These are phyloP conservation scores for Porphyrio hochstetteri DNA, from an alignment of 2,113 vertebrate species.

Conservation along the genomic window DNA sequence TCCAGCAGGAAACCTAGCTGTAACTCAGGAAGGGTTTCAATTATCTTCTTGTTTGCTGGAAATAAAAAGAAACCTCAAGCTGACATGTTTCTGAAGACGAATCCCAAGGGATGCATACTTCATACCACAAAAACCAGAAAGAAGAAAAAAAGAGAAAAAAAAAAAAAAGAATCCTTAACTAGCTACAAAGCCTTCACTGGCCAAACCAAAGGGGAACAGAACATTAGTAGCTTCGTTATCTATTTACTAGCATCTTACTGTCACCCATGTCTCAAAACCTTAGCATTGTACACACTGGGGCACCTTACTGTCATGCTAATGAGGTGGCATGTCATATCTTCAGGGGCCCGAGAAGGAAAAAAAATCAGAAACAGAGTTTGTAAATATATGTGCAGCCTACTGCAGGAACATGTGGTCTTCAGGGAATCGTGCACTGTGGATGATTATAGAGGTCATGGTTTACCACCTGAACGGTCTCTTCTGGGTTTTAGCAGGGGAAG, in stretches of 20 bases:
- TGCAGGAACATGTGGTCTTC: neutral
- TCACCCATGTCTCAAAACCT: neutral
- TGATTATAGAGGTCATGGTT: neutral
- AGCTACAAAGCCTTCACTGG: neutral
- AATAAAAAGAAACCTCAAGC: slow-evolving; percentile 61
- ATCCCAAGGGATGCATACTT: slow-evolving; percentile 42
- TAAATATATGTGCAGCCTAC: neutral
- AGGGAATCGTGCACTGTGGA: neutral
- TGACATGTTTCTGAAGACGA: slow-evolving; percentile 49
- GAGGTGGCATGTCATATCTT: neutral
- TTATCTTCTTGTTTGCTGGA: slow-evolving; percentile 67
- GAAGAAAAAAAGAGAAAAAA: neutral
- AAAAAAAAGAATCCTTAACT: neutral
- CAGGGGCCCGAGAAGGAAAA: neutral
- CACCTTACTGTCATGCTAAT: neutral
- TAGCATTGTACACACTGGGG: neutral
- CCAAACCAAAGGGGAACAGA: slow-evolving; percentile 6
- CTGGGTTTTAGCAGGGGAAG: neutral
- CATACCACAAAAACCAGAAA: slow-evolving; percentile 53
- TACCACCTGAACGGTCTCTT: neutral
- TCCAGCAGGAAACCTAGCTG: slow-evolving; percentile 35
- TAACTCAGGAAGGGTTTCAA: slow-evolving; percentile 57
- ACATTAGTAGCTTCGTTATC: neutral
- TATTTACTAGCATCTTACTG: neutral
- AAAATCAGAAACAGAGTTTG: neutral